Base-by-base conservation (phyloP, 2,797 vertebrate genomes). In the Poliocrania exsul region DNA sequence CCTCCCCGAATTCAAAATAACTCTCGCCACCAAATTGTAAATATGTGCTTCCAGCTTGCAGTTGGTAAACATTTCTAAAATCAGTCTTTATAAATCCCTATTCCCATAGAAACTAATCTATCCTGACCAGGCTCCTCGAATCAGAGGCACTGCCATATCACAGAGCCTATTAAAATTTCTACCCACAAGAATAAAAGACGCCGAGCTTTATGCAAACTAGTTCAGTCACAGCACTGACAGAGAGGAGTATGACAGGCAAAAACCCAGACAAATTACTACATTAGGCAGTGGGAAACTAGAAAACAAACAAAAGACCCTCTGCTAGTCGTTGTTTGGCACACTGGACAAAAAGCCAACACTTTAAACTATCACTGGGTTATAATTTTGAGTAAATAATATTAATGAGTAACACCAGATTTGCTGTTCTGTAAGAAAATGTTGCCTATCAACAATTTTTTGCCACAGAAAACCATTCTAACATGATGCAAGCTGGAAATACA, bases 231-330 rank as follows among this genome's bases (percentile, higher is more conserved):
- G 91, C 65, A 54, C 61, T 79, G 72, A 92, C 33, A 10, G 70
- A 38, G 49, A 88, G 75, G 58, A 84, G 65, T 28, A 66, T 38
- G 83, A 92, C 88, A 93, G 74, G 47, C 77, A 81, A 89, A 69
- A 74, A 13, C 8, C 42, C 42, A 83, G 62, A 88, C 80, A 96
- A 89, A 83, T 95, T 86, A 94, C 75, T 92, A 93, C 46, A 91
- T 93, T 83, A 94, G 80, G 60, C 87, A 88, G 88, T 79, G 49
- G 83, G 73, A 95, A 90, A 88, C 69, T 16, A 72, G 33, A 92
- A 94, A 92, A 92, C 92, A 96, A 96, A 93, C 88, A 92, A 88
- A 88, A 94, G 72, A 66, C 42, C 54, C 94, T 90, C 67, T 89
- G 67, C 81, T 91, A 78, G 58, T 61, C 35, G 6, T 42, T 53